phyloP scores from a whole-genome alignment of 2,888 invertebrate species.

The Pseudeuparius sepicola region DNA sequence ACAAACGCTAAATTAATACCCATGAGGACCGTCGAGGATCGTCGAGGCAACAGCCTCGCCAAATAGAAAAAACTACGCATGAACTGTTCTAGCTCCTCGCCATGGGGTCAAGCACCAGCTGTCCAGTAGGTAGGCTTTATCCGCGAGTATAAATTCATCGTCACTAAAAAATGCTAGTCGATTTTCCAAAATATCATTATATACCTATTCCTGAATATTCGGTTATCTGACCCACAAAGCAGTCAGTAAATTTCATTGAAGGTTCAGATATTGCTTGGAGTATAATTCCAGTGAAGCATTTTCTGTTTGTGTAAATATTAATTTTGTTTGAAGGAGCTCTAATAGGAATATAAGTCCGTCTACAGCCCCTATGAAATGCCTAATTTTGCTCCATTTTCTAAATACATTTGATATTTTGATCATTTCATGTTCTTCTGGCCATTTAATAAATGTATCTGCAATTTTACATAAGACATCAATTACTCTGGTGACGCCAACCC shows the following conservation, averaged over 20 bases:
- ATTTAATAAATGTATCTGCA: background rate
- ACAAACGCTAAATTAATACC: too few relatives aligned
- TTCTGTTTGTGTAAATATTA: conserved; percentile 1
- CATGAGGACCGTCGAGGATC: too few relatives aligned
- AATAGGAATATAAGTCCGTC: conserved; percentile 7
- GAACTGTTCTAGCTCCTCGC: too few relatives aligned
- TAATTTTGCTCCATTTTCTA: conserved; percentile 1
- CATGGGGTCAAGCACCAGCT: conserved; percentile 19
- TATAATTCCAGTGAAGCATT: conserved; percentile 1
- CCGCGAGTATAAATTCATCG: conserved; percentile 22
- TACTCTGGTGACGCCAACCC: background rate
- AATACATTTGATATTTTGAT: background rate
- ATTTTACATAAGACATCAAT: conserved; percentile 1
- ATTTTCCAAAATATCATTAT: conserved; percentile 7
- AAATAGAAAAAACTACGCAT: too few relatives aligned
- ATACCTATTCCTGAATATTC: conserved; percentile 21
- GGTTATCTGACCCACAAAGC: conserved; percentile 13
- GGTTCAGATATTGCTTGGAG: conserved; percentile 4
- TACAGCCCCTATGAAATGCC: conserved; percentile 1
- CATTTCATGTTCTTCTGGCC: conserved; percentile 1
- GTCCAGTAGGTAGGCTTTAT: conserved; percentile 24
- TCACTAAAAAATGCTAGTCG: conserved; percentile 3
- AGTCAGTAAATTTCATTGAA: background rate
- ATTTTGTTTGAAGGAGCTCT: conserved; percentile 1
- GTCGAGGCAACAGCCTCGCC: too few relatives aligned